Evolutionary conservation across 2,888 invertebrate species (phyloP).

Genomic region (Aphelenchoides bicaudatus): DNA sequence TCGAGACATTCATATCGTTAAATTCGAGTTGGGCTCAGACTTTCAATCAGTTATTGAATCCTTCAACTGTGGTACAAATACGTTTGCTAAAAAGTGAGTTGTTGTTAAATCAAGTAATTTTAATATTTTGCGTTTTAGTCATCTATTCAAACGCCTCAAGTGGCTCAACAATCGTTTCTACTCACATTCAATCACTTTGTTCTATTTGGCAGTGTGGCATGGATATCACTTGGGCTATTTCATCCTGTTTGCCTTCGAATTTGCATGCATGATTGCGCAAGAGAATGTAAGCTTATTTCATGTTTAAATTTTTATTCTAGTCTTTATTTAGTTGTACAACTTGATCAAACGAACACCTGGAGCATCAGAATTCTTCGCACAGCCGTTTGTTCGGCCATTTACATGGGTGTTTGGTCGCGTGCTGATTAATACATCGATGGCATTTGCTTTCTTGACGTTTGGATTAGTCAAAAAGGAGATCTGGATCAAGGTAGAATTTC

Average conservation of each 20-base stretch:
- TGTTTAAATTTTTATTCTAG: constrained; percentile 15
- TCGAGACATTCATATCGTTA: constrained; percentile 77
- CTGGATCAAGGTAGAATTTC: constrained; percentile 49
- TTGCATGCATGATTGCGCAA: constrained; percentile 79
- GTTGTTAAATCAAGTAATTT: not conserved
- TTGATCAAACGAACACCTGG: constrained; percentile 50
- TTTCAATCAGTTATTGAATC: constrained; percentile 83
- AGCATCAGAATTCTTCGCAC: constrained; percentile 40
- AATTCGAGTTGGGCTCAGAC: constrained; percentile 78
- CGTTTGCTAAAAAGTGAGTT: constrained; percentile 78
- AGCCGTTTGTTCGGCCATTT: constrained; percentile 40
- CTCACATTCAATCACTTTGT: constrained; percentile 77
- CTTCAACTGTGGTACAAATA: constrained; percentile 92
- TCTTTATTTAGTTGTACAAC: constrained; percentile 42
- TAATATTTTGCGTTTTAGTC: constrained; percentile 37
- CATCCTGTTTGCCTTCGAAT: constrained; percentile 84
- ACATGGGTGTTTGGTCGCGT: constrained; percentile 54
- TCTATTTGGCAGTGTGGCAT: constrained; percentile 91
- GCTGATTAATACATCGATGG: constrained; percentile 54
- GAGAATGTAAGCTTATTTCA: constrained; percentile 54
- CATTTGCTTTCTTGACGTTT: constrained; percentile 58
- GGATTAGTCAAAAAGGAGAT: constrained; percentile 59
- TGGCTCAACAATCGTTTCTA: constrained; percentile 77
- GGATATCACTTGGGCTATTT: constrained; percentile 92
- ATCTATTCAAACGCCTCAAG: constrained; percentile 85